A percentile compares a stretch with the other conserved stretches of the same genome.
These are phyloP conservation scores for Esox lucius DNA, from an alignment of 2,797 vertebrate species.

Conservation along the genomic window DNA sequence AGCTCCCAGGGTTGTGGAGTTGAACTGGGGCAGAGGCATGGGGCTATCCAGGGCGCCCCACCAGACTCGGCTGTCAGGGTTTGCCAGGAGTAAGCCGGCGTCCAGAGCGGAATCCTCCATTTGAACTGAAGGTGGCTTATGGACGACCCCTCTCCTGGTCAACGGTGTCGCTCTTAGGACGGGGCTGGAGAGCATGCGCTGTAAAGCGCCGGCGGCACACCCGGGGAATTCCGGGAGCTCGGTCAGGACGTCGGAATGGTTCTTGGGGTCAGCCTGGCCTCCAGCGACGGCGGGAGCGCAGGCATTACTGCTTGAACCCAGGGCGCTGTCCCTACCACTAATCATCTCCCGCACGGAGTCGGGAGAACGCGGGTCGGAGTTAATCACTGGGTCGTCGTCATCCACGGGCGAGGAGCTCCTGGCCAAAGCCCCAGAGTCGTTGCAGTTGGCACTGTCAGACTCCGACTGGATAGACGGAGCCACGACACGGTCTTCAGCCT, in stretches of 20 bases:
- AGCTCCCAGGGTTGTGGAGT: constrained; percentile 65
- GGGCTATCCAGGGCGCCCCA: constrained; percentile 65
- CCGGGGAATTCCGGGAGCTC: constrained; percentile 44
- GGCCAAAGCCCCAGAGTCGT: neutral
- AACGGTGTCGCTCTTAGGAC: constrained; percentile 39
- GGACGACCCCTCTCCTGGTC: constrained; percentile 10
- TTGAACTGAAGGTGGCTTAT: constrained; percentile 18
- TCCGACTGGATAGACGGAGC: neutral
- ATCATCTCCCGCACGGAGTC: constrained; percentile 13
- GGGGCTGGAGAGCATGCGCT: constrained; percentile 53
- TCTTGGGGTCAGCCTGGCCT: constrained; percentile 31
- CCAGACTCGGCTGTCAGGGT: constrained; percentile 38
- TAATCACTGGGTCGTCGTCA: neutral
- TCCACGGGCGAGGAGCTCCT: constrained; percentile 18
- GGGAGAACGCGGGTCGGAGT: neutral
- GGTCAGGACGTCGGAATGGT: constrained; percentile 43
- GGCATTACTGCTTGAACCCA: constrained; percentile 46
- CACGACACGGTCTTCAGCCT: constrained; percentile 11
- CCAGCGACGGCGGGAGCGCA: constrained; percentile 17
- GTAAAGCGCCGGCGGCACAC: constrained; percentile 27
- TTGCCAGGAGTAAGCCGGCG: constrained; percentile 28
- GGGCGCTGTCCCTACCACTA: constrained; percentile 49
- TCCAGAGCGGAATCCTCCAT: constrained; percentile 40
- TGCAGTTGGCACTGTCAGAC: constrained; percentile 8
- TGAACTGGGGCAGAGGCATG: constrained; percentile 68